Conservation (phyloP, 2,888 invertebrate species). For the Oscheius sp. region DNA sequence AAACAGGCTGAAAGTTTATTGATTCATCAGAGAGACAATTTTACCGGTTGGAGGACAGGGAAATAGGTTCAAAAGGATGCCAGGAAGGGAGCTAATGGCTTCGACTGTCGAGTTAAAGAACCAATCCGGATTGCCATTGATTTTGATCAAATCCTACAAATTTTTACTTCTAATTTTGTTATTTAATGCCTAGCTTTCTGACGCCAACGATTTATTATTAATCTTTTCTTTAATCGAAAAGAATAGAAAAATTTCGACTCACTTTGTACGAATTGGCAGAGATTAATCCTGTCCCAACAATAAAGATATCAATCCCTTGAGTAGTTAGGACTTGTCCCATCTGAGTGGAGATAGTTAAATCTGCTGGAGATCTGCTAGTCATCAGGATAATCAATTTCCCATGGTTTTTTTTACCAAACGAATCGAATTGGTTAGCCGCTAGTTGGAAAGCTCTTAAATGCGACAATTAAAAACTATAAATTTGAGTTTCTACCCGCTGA, state of each 20-base stretch:
- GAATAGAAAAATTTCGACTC: too few relatives aligned
- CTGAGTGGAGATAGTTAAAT: too few relatives aligned
- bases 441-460: neutral
- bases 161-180: too few relatives aligned
- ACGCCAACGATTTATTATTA: too few relatives aligned
- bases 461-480: too few relatives aligned
- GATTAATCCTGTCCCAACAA: neutral
- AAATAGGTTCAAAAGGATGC: neutral
- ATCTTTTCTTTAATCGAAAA: too few relatives aligned
- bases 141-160: neutral
- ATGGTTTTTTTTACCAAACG: neutral
- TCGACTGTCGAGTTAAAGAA: neutral
- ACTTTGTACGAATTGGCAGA: neutral
- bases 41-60: neutral
- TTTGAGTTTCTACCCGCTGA: too few relatives aligned
- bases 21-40: too few relatives aligned
- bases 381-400: neutral
- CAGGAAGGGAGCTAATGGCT: neutral
- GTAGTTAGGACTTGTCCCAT: neutral
- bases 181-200: too few relatives aligned
- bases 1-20: too few relatives aligned
- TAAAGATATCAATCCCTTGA: neutral
- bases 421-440: neutral
- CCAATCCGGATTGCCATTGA: neutral
- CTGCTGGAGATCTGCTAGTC: neutral